Conservation (phyloP, 1,140 invertebrate genomes). For the Macrostomum lignano region DNA sequence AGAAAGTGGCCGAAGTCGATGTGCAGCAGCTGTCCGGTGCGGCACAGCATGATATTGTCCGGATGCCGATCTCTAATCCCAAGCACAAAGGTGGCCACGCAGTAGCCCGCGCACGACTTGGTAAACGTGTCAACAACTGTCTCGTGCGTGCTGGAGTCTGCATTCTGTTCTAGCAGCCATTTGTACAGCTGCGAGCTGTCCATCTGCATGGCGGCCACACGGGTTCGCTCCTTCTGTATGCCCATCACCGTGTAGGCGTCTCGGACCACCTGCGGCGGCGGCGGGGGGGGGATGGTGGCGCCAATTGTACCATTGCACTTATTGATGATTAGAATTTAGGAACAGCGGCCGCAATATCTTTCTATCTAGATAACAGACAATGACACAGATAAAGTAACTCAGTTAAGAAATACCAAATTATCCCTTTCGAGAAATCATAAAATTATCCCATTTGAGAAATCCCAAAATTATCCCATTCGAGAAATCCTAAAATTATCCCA, state of each 20-base stretch:
- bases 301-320: no score
- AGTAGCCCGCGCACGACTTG: constrained; percentile 82
- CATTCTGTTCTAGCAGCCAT: constrained; percentile 68
- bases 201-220: constrained; percentile 44
- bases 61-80: constrained; percentile 84
- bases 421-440: no score
- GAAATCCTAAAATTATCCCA: no score
- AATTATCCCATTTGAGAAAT: no score
- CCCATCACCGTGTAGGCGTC: constrained; percentile 77
- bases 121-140: constrained; percentile 86
- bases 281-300: no score
- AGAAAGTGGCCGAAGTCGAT: constrained; percentile 99
- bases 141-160: constrained; percentile 36
- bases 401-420: no score
- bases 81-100: constrained; percentile 86
- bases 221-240: constrained; percentile 64
- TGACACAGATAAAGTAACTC: no score
- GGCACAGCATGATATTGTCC: constrained; percentile 95
- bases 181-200: constrained; percentile 46
- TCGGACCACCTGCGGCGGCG: no score
- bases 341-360: no score
- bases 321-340: no score
- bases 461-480: no score
- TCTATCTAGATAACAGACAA: no score
- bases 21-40: constrained; percentile 60